Percentiles rank a stretch among this genome's conserved stretches.
Conservation (phyloP, 2,888 invertebrate species). For the Chloroclysta siterata region DNA sequence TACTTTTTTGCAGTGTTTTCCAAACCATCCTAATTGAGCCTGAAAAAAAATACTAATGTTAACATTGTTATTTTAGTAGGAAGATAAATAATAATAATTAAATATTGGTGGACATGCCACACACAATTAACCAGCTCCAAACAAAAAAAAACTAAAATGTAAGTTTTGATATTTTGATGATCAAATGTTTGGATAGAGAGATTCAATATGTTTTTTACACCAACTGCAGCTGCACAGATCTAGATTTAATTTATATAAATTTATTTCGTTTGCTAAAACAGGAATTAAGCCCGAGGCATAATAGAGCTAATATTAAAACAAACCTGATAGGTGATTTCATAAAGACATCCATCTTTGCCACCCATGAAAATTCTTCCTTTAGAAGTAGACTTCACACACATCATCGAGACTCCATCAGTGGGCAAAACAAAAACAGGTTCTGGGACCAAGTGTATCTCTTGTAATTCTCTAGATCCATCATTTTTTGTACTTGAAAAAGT, state of each 20-base stretch:
- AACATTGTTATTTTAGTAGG: neutral
- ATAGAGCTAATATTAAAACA: neutral
- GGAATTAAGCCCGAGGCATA: no score
- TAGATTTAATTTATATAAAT: no score
- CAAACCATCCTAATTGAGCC: conserved; percentile 96
- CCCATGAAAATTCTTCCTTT: conserved; percentile 97
- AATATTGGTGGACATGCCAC: no score
- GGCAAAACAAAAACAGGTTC: conserved; percentile 97
- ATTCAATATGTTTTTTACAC: no score
- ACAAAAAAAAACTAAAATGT: no score
- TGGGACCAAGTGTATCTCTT: conserved; percentile 95
- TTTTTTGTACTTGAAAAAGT: conserved; percentile 82
- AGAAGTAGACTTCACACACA: conserved; percentile 91
- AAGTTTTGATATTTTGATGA: no score
- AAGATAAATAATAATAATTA: neutral
- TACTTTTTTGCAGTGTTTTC: conserved; percentile 96
- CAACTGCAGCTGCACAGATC: no score
- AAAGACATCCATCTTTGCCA: conserved; percentile 96
- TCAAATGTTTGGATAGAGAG: no score
- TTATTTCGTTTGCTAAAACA: no score
- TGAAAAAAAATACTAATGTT: conserved; percentile 55
- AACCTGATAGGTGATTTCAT: conserved; percentile 97
- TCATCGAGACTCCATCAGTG: conserved; percentile 94
- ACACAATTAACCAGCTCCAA: no score
- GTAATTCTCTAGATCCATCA: conserved; percentile 78